Base-by-base conservation (phyloP, 2,113 vertebrate genomes). In the Micromys minutus region DNA sequence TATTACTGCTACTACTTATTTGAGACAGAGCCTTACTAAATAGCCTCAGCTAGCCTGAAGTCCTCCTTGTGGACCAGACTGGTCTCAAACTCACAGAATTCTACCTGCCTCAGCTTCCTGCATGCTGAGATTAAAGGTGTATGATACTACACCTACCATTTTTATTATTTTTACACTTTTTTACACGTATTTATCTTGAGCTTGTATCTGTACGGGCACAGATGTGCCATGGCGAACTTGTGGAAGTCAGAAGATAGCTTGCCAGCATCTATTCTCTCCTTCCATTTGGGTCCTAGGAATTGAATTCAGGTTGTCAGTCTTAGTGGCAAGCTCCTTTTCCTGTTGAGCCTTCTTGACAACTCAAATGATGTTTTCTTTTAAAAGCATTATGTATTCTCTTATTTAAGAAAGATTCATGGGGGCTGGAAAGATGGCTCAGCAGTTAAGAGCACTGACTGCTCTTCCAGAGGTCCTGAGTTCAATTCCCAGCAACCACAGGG, bases 391-490 rank as follows among this genome's bases (percentile, higher is more conserved):
- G 52, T 59, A 12, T 59, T 81, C 21, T 59, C 52, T 81, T 81
- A 94, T 83, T 59, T 77, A 90, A 93, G 77, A 91, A 42, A 94
- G 77, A 65, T 77, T 89, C 39, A 83, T n/a, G n/a, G n/a, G n/a
- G n/a, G n/a, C n/a, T n/a, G n/a, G n/a, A n/a, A n/a, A n/a, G n/a
- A n/a, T n/a, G n/a, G n/a, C n/a, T n/a, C n/a, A n/a, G n/a, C n/a
- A n/a, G n/a, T n/a, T n/a, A n/a, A n/a, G n/a, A n/a, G n/a, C n/a
- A n/a, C n/a, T n/a, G n/a, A n/a, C n/a, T n/a, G n/a, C n/a, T n/a
- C n/a, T n/a, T n/a, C n/a, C n/a, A n/a, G n/a, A n/a, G n/a, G n/a
- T n/a, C n/a, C n/a, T n/a, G n/a, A n/a, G n/a, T n/a, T n/a, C n/a
- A n/a, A n/a, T n/a, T n/a, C n/a, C n/a, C n/a, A n/a, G n/a, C n/a